Base-by-base conservation (phyloP, 2,113 vertebrate species). In the Takifugu flavidus region DNA sequence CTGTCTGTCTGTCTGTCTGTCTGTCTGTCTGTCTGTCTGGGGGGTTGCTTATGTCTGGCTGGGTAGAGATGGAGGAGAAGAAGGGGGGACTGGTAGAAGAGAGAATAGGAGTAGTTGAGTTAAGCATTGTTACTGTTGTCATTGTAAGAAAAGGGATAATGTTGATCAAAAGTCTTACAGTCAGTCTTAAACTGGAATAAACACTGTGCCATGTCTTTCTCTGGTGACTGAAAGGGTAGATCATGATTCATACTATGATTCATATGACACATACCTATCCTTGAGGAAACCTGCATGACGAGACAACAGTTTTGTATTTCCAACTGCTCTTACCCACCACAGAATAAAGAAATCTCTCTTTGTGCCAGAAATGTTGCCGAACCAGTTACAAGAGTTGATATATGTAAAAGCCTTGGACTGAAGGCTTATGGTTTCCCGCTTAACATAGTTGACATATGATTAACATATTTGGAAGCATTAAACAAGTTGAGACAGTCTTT, bases 201-300 rank as follows among this genome's bases (percentile, higher is more conserved):
- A 28, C 52, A 54, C 67, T 72, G 58, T 49, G 55, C 62, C 66
- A 43, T 67, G 58, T 76, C 63, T 60, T 28, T 68, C 72, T 68
- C 62, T 55, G 28, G 25, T 82, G 65, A 53, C 13, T 69, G 31
- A 53, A 78, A 65, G 61, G 51, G 44, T 59, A 51, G 64, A 49
- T 61, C 67, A 34, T 67, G 65, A 72, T 28, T 71, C 59, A 55
- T 51, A 73, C 69, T 45, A 45, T 2, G 44, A 13, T 43, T 13
- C 42, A 8, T 57, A 53, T 62, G 69, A 60, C 7, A 1, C 27
- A 15, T 52, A 46, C 27, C 15, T 68, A 42, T 70, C 61, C 47
- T 34, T 2, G 2, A 49, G 20, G 62, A 49, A 34, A 73, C 64
- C 47, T 1, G 4, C 59, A 56, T 8, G 47, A 75, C 28, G 50